phyloP scores from a whole-genome alignment of 2,888 invertebrate species.

The Herminia tarsipennalis region DNA sequence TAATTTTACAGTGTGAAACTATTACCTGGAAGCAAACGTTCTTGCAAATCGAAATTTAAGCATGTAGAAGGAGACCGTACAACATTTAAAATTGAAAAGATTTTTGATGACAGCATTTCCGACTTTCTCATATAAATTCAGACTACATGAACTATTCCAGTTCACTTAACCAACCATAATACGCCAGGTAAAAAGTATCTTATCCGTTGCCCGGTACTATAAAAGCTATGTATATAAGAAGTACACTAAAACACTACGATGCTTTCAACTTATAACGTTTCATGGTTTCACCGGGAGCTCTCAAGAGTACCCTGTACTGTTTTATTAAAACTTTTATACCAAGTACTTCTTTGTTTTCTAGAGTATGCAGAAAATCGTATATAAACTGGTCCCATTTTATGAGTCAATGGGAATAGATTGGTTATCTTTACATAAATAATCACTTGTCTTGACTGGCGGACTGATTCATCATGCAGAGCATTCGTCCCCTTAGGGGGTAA shows the following conservation, averaged over 20 bases:
- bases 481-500: too few species aligned
- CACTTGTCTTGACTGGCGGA: too few species aligned
- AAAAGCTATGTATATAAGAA: constrained; percentile 15
- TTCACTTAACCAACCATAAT: constrained; percentile 24
- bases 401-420: too few species aligned
- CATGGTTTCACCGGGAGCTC: constrained; percentile 48
- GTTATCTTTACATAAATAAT: too few species aligned
- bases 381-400: too few species aligned
- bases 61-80: too few species aligned
- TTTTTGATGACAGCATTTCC: neutral
- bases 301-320: constrained; percentile 35
- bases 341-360: constrained; percentile 26
- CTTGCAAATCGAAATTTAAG: too few species aligned
- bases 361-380: constrained; percentile 11
- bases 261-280: constrained; percentile 50
- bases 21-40: too few species aligned
- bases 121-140: neutral
- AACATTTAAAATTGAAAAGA: too few species aligned
- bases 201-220: constrained; percentile 7
- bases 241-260: constrained; percentile 35
- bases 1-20: too few species aligned
- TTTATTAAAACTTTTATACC: constrained; percentile 52
- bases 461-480: too few species aligned
- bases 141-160: constrained; percentile 19
- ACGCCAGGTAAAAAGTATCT: constrained; percentile 19